These are phyloP conservation scores for Lasioglossum malachurum DNA, from an alignment of 2,888 invertebrate species.

Conservation along the genomic window DNA sequence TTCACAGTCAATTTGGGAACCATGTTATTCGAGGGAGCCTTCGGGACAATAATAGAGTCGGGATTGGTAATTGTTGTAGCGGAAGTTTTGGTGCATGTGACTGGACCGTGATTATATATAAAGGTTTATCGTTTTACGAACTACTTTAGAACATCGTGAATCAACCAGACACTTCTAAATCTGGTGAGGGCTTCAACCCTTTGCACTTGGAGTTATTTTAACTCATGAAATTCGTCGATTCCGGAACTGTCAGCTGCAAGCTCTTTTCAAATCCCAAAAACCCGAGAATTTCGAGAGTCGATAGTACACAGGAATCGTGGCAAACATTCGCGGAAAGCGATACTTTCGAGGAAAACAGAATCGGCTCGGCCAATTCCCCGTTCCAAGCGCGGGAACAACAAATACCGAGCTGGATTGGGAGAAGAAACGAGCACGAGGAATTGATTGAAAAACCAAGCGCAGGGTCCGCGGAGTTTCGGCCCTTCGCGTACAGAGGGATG, in stretches of 20 bases:
- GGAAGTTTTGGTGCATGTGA: neutral
- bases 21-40: neutral
- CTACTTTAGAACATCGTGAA: neutral
- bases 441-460: neutral
- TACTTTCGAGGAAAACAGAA: neutral
- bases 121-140: neutral
- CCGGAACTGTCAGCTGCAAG: neutral
- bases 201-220: neutral
- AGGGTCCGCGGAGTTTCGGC: neutral
- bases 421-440: neutral
- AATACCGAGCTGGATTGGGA: neutral
- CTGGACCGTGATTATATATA: neutral
- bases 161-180: neutral
- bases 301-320: neutral
- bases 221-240: neutral
- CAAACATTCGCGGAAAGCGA: neutral
- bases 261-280: neutral
- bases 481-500: neutral
- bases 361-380: neutral
- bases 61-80: neutral
- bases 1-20: neutral
- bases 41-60: neutral
- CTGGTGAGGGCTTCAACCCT: neutral
- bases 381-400: neutral
- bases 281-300: neutral